phyloP scores from a whole-genome alignment of 2,888 invertebrate species.

The Graphium colonna region DNA sequence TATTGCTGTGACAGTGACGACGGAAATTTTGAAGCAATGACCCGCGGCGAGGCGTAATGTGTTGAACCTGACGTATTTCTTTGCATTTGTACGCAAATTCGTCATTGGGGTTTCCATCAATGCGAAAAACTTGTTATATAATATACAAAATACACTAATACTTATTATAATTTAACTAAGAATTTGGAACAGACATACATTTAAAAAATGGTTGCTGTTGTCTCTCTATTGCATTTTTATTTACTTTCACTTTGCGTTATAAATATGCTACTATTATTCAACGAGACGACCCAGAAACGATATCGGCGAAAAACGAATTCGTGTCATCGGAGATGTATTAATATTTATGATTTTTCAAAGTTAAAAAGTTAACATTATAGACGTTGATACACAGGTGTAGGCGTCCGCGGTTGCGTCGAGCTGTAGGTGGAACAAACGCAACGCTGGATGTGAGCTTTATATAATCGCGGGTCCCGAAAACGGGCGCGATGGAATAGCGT shows the following conservation, averaged over 20 bases:
- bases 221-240: no score
- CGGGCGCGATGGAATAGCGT: constrained; percentile 64
- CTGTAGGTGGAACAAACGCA: no score
- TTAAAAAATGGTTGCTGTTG: no score
- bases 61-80: not conserved
- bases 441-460: constrained; percentile 61
- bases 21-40: constrained; percentile 10
- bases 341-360: not conserved
- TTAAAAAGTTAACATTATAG: not conserved
- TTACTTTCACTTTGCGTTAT: no score
- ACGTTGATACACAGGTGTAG: constrained; percentile 35
- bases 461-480: constrained; percentile 60
- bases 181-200: no score
- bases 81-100: not conserved
- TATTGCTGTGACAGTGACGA: constrained; percentile 17
- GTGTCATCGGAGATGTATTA: not conserved
- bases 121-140: no score
- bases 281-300: not conserved
- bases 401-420: constrained; percentile 30
- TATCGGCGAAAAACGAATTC: not conserved
- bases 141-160: no score
- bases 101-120: no score
- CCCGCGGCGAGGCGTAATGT: not conserved
- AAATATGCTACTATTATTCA: not conserved
- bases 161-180: no score